Evolutionary conservation across 1,140 invertebrate species (phyloP).

Genomic region (Eriocheir sinensis): DNA sequence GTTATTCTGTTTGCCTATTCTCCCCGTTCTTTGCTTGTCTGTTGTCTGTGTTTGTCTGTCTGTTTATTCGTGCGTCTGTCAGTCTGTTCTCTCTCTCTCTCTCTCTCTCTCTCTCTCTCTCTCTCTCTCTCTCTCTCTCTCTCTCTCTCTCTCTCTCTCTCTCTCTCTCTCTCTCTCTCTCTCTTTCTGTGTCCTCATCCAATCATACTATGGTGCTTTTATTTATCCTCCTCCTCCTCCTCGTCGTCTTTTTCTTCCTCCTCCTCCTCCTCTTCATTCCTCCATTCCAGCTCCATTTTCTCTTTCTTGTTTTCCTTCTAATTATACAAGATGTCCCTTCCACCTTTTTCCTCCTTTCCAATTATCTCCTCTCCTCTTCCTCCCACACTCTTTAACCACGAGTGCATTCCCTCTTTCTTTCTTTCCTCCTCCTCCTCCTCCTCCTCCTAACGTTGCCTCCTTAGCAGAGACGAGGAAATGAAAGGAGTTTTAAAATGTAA

Average conservation of each 20-base stretch:
- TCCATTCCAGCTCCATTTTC: background rate
- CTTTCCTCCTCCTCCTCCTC: background rate
- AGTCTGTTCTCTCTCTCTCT: background rate
- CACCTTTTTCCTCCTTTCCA: background rate
- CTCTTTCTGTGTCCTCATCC: background rate
- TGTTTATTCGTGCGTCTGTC: background rate
- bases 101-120: background rate
- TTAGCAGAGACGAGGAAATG: conserved; percentile 58
- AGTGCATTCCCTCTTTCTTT: background rate
- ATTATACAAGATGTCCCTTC: background rate
- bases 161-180: conserved; percentile 43
- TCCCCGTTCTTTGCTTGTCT: background rate
- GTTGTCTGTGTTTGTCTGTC: background rate
- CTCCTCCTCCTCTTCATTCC: background rate
- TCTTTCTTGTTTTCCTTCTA: too few species aligned
- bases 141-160: conserved; percentile 38
- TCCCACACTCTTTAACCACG: background rate
- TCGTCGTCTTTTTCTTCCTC: background rate
- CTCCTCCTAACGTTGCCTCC: conserved; percentile 52
- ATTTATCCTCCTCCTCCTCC: background rate
- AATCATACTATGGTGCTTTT: background rate
- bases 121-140: background rate
- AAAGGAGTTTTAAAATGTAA: conserved; percentile 68
- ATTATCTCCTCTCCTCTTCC: background rate
- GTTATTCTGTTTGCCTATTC: background rate